Percentiles rank a stretch among this genome's conserved stretches.
These are phyloP conservation scores for Hyposoter didymator DNA, from an alignment of 2,888 invertebrate genomes.

Conservation along the genomic window DNA sequence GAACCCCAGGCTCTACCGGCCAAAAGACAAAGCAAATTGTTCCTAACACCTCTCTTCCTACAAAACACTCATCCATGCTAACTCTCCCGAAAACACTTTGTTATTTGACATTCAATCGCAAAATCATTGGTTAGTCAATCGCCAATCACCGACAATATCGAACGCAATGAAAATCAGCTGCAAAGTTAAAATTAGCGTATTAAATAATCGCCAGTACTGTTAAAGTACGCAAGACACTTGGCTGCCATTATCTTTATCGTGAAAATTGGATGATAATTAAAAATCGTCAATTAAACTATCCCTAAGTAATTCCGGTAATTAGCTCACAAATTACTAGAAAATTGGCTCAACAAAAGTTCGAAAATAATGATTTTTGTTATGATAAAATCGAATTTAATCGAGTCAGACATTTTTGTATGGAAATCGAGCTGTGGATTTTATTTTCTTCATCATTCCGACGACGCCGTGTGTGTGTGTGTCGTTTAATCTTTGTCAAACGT, in stretches of 20 bases:
- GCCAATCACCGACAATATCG: not conserved
- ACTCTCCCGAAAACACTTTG: constrained; percentile 24
- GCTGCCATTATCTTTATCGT: not conserved
- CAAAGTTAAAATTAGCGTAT: too few species aligned
- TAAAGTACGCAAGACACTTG: too few species aligned
- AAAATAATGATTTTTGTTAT: not conserved
- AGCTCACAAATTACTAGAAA: not conserved
- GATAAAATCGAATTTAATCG: not conserved
- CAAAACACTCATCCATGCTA: constrained; percentile 38
- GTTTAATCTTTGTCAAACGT: constrained; percentile 61
- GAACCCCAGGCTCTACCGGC: constrained; percentile 20
- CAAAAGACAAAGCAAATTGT: constrained; percentile 47
- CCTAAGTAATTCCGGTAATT: too few species aligned
- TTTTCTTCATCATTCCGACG: not conserved
- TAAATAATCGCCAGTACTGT: too few species aligned
- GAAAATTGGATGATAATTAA: not conserved
- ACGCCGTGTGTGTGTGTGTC: not conserved
- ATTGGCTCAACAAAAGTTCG: not conserved
- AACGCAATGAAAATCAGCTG: too few species aligned
- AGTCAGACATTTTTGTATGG: not conserved
- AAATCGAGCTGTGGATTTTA: not conserved
- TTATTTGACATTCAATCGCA: not conserved
- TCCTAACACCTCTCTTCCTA: constrained; percentile 30
- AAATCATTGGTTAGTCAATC: not conserved
- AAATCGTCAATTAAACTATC: too few species aligned